Evolutionary conservation across 2,113 vertebrate species (phyloP), one percentile per base, ranked within the genome.

Genomic region (Numenius arquata): DNA sequence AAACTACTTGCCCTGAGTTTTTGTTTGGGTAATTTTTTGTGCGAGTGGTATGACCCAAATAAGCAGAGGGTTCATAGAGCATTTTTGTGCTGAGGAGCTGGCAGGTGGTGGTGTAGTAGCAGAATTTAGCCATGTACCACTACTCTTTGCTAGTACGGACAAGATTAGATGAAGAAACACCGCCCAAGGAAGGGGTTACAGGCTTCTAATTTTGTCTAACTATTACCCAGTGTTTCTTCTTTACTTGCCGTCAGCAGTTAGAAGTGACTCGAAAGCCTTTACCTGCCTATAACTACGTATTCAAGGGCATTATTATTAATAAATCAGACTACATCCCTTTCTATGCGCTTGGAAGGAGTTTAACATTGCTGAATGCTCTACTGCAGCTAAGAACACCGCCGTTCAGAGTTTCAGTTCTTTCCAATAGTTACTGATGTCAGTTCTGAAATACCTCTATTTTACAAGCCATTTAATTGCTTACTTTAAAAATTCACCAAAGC

Each of bases 381-480:
- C 41, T 93, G 79, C 61, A 92, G 71, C 63, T 93, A 78, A 88
- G 73, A 88, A 34, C 3, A 1, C 52, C 41, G 70, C 41, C 5
- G 0, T 53, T 70, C 68, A 32, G 43, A 83, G 23, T 43, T 90
- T 87, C 55, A 63, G 25, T 41, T 75, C 77, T 94, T 95, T 72
- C 56, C 58, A 84, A 27, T 26, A 84, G 61, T 55, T 43, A 27
- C 85, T 66, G 50, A 29, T 93, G 70, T 74, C 66, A 67, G 50
- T 68, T 94, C 89, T 95, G 88, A 93, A 95, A 94, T 91, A 25
- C 50, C 87, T 86, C 53, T 89, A 30, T 91, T 94, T 96, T 89
- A 90, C 85, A 96, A 97, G 89, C 81, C 90, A 89, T 95, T 95
- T 95, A 83, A 95, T 91, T 91, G 72, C 83, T 93, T 83, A 27